phyloP scores from a whole-genome alignment of 2,888 invertebrate genomes.

The Drosophila ezoana region DNA sequence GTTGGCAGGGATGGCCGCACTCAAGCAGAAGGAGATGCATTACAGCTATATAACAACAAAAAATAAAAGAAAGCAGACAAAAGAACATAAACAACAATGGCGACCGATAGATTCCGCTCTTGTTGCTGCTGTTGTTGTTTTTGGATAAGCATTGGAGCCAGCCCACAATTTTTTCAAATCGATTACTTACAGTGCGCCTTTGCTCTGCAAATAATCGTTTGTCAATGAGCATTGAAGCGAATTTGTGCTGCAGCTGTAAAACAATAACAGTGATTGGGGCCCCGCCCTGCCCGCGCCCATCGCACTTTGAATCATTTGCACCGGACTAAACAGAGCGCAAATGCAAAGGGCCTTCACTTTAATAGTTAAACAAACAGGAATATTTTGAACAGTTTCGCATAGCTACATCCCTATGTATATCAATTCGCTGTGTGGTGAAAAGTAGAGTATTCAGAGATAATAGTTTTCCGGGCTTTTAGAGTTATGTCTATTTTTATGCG shows the following conservation, averaged over 20 bases:
- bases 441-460: too few species aligned
- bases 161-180: slow-evolving; percentile 40
- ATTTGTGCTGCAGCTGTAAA: slow-evolving; percentile 17
- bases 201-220: slow-evolving; percentile 39
- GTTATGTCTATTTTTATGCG: too few species aligned
- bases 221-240: slow-evolving; percentile 41
- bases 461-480: too few species aligned
- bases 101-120: slow-evolving; percentile 28
- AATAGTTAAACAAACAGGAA: slow-evolving; percentile 13
- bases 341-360: slow-evolving; percentile 18
- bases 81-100: slow-evolving; percentile 46
- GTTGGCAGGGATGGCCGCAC: slow-evolving; percentile 31
- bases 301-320: background rate
- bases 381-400: background rate
- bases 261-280: slow-evolving; percentile 9
- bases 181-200: slow-evolving; percentile 31
- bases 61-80: slow-evolving; percentile 43
- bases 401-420: too few species aligned
- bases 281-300: background rate
- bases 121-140: slow-evolving; percentile 12
- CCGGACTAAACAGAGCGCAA: background rate
- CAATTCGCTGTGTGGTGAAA: too few species aligned
- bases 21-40: slow-evolving; percentile 39
- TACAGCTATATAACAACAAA: slow-evolving; percentile 23
- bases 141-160: slow-evolving; percentile 14